A percentile compares a stretch with the other conserved stretches of the same genome.
These are phyloP conservation scores for Nettapus auritus DNA, from an alignment of 2,113 vertebrate species.

Conservation along the genomic window DNA sequence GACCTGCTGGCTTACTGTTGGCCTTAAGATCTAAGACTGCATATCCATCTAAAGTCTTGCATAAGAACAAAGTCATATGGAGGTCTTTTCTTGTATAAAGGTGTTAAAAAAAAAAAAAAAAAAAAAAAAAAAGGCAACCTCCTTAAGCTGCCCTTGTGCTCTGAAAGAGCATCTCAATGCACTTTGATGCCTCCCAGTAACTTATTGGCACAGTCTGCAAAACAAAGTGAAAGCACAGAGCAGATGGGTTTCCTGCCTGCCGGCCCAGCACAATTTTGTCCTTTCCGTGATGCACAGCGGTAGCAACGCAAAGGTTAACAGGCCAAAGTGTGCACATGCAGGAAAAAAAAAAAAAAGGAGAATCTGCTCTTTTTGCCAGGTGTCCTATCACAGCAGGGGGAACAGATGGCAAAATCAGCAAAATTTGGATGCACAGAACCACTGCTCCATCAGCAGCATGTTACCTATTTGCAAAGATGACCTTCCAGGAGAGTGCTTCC, in stretches of 20 bases:
- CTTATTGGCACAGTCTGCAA: neutral
- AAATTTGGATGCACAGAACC: neutral
- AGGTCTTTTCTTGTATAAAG: neutral
- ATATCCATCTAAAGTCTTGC: neutral
- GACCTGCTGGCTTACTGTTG: neutral
- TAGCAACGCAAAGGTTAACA: constrained; percentile 10
- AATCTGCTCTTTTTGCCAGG: constrained; percentile 1
- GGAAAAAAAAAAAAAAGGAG: neutral
- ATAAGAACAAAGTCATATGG: neutral
- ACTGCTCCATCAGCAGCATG: neutral
- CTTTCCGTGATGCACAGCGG: neutral
- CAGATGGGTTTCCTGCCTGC: neutral
- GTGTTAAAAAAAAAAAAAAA: neutral
- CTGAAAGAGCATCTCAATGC: neutral
- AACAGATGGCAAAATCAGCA: constrained; percentile 52
- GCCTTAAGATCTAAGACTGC: neutral
- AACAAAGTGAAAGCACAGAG: neutral
- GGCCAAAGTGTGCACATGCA: neutral
- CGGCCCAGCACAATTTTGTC: constrained; percentile 13
- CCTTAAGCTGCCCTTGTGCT: neutral
- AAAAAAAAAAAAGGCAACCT: neutral
- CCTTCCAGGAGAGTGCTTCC: neutral
- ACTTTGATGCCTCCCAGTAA: neutral
- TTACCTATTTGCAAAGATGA: neutral
- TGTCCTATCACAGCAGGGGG: constrained; percentile 17